Evolutionary conservation across 2,113 vertebrate species (phyloP), one percentile per base, ranked within the genome.

Genomic region (Rhombomys opimus): DNA sequence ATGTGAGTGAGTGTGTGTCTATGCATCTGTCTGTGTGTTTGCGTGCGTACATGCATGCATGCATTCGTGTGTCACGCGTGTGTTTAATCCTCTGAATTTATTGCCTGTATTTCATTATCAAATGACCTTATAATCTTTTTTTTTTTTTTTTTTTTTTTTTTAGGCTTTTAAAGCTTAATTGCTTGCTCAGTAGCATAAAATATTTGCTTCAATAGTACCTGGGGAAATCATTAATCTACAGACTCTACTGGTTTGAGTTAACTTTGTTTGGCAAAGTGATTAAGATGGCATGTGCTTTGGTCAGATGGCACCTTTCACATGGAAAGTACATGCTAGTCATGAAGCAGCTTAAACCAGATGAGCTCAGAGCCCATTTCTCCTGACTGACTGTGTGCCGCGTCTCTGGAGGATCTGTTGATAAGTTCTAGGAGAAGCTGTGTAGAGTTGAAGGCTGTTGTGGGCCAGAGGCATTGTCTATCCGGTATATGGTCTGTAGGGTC

Each of bases 111-210:
- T 89, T 77, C 72, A 63, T 95, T 52, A 73, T 54, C 50, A 35
- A 65, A 75, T 70, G 76, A 82, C 7, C 35, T 91, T 38, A 92
- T 67, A 86, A 89, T 93, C 70, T 89, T 84, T n/a, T 77, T 93
- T 27, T 96, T 96, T 97, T 95, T 35, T n/a, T n/a, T 46, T 46
- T 46, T 46, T 46, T 46, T 46, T 46, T 46, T 3, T 96, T 76
- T 78, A 77, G 86, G 41, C 97, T 97, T 96, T 75, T 90, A 76
- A 96, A 96, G 50, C 92, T 97, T 96, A 94, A 41, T 88, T 61
- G 70, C 82, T 97, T 97, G 35, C 92, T 59, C 38, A 89, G 87
- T 85, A 54, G 87, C 95, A 52, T 96, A 91, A 98, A 98, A 92
- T 95, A 90, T 1, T 97, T 92, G 92, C 50, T 97, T 75, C 97